Conservation (phyloP, 2,113 vertebrate genomes). For the Vulpes vulpes region DNA sequence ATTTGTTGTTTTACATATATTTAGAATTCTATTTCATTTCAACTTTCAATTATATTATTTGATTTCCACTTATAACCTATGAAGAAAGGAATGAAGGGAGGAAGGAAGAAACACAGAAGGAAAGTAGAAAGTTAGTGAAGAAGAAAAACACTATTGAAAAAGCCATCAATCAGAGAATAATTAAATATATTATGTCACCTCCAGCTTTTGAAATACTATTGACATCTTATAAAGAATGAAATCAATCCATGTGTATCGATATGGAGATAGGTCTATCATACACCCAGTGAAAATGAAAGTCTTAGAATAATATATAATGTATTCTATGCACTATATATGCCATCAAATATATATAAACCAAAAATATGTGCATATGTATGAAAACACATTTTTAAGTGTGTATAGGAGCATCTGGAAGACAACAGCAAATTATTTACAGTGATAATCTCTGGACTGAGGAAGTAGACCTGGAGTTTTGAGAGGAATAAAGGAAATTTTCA, state of each 20-base stretch:
- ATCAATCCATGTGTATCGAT: not conserved
- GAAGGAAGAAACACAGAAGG: not conserved
- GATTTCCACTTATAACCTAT: not conserved
- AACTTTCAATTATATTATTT: not conserved
- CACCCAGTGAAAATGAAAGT: not conserved
- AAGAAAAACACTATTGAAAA: not conserved
- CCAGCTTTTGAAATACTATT: not conserved
- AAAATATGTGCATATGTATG: not conserved
- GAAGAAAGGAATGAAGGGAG: not conserved
- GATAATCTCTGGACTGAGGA: not conserved
- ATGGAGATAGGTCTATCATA: not conserved
- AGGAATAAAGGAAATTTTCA: not conserved
- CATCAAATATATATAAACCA: not conserved
- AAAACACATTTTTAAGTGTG: not conserved
- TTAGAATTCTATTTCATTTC: not conserved
- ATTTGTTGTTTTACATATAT: not conserved
- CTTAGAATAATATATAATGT: not conserved
- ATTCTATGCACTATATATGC: not conserved
- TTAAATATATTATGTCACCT: not conserved
- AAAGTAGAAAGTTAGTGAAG: not conserved
- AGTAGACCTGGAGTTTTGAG: no score
- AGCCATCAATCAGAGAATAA: not conserved
- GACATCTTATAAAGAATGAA: not conserved
- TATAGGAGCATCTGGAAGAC: not conserved
- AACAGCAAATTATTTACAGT: not conserved